Evolutionary conservation across 1,140 invertebrate genomes (phyloP).

Genomic region (Drepana arcuata): DNA sequence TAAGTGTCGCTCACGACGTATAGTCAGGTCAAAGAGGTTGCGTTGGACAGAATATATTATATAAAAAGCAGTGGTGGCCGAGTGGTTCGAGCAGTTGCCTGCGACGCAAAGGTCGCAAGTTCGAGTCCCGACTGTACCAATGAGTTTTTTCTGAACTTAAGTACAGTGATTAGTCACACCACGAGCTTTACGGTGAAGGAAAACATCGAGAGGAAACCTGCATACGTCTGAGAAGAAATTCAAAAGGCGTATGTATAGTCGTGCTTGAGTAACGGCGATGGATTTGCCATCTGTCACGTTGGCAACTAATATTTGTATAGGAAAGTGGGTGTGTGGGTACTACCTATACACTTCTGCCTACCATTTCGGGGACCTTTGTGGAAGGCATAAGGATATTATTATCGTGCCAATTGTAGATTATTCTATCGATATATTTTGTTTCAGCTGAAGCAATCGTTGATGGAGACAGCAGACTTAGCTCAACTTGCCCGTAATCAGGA

Average conservation of each 20-base stretch:
- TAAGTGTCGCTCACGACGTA: not conserved
- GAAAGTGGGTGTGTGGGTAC: not conserved
- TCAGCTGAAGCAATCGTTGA: slow-evolving; percentile 45
- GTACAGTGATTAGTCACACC: too few species aligned
- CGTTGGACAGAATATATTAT: not conserved
- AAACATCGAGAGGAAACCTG: too few species aligned
- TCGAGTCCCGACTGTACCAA: too few species aligned
- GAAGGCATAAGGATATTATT: not conserved
- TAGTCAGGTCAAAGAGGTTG: not conserved
- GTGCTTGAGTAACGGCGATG: too few species aligned
- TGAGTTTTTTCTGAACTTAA: too few species aligned
- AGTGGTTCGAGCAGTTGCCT: too few species aligned
- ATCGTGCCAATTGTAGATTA: slow-evolving; percentile 2
- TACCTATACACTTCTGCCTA: not conserved
- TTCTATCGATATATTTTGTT: slow-evolving; percentile 3
- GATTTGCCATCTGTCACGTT: too few species aligned
- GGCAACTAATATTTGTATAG: not conserved
- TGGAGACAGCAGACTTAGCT: slow-evolving; percentile 38
- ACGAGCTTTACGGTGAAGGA: too few species aligned
- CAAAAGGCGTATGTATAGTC: too few species aligned
- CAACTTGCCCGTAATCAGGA: slow-evolving; percentile 47
- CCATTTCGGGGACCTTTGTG: not conserved
- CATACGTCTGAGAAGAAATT: too few species aligned
- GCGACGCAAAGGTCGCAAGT: too few species aligned
- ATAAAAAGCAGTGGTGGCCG: not conserved